phyloP scores from a whole-genome alignment of 2,797 vertebrate genomes.

The Atherinosoma microstoma region DNA sequence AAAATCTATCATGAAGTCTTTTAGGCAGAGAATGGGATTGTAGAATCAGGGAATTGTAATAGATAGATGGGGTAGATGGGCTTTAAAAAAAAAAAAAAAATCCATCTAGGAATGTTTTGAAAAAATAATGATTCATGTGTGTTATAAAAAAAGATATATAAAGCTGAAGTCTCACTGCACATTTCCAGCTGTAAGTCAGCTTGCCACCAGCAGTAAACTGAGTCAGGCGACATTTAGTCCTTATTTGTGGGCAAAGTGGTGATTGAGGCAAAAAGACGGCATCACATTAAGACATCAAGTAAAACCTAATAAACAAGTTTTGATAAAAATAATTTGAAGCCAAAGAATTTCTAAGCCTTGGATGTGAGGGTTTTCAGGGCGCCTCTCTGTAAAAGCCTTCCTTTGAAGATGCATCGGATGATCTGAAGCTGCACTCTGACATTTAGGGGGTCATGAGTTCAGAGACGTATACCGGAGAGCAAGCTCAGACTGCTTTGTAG shows the following conservation, averaged over 20 bases:
- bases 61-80: background rate
- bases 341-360: conserved; percentile 3
- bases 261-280: conserved; percentile 6
- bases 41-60: background rate
- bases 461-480: conserved; percentile 35
- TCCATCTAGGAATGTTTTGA: background rate
- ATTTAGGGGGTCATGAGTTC: conserved; percentile 50
- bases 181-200: background rate
- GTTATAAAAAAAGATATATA: background rate
- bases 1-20: background rate
- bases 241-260: background rate
- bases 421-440: conserved; percentile 54
- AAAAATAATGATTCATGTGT: background rate
- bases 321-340: conserved; percentile 11
- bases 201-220: background rate
- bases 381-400: conserved; percentile 32
- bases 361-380: conserved; percentile 12
- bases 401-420: conserved; percentile 54
- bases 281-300: background rate
- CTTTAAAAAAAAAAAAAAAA: background rate
- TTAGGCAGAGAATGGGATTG: conserved; percentile 9
- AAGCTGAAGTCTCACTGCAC: conserved; percentile 3
- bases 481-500: conserved; percentile 37
- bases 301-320: conserved; percentile 1
- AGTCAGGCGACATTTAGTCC: background rate